A percentile compares a stretch with the other conserved stretches of the same genome.
Conservation (phyloP, 2,113 vertebrate species). For the Pachyramphus minor region DNA sequence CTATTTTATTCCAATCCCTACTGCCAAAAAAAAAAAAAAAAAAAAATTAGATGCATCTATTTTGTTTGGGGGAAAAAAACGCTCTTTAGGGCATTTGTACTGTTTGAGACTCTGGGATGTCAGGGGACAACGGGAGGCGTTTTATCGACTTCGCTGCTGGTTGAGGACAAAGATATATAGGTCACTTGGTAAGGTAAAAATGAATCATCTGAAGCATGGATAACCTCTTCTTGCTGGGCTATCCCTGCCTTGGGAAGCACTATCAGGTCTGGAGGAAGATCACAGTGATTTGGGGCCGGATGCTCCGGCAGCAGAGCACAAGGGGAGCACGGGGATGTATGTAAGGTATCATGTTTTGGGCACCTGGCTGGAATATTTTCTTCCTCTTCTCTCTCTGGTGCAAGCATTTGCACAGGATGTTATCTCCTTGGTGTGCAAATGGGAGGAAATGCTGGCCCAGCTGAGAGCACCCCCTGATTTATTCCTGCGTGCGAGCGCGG, state of each 20-base stretch:
- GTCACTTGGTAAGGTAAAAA: not conserved
- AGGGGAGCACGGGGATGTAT: not conserved
- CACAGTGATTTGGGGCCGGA: not conserved
- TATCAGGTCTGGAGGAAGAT: not conserved
- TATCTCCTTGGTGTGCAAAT: not conserved
- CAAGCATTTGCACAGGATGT: not conserved
- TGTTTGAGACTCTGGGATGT: constrained; percentile 2
- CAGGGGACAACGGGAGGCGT: not conserved
- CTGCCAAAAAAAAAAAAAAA: not conserved
- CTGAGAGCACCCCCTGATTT: constrained; percentile 62
- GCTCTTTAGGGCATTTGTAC: constrained; percentile 52
- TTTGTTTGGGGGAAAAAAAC: constrained; percentile 18
- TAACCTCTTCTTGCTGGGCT: not conserved
- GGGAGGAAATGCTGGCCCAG: constrained; percentile 22
- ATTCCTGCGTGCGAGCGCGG: constrained; percentile 55
- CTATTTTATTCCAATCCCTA: constrained; percentile 52
- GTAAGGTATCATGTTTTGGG: rapidly evolving
- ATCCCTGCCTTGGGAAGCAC: not conserved
- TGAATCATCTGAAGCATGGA: not conserved
- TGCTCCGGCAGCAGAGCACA: not conserved
- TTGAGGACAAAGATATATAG: not conserved
- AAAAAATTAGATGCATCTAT: constrained; percentile 7
- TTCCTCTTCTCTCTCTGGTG: not conserved
- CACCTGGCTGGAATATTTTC: not conserved
- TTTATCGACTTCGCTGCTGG: not conserved